A percentile compares a stretch with the other conserved stretches of the same genome.
These are phyloP conservation scores for Lethrus apterus DNA, from an alignment of 1,140 invertebrate species.

Conservation along the genomic window DNA sequence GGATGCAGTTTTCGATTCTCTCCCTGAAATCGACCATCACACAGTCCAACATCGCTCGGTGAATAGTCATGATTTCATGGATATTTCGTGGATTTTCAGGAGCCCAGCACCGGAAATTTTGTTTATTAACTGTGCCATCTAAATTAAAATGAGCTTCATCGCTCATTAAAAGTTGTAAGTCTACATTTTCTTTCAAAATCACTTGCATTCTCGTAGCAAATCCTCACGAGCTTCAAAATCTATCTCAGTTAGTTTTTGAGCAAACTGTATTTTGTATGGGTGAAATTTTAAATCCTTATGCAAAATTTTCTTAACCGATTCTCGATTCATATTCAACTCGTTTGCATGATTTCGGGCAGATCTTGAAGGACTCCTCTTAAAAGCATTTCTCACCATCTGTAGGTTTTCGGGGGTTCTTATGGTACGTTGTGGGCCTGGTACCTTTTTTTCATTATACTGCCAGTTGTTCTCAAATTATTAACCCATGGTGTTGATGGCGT, in stretches of 20 bases:
- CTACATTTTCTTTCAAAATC: constrained; percentile 9
- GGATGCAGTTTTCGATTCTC: constrained; percentile 10
- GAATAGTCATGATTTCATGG: no score
- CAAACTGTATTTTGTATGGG: constrained; percentile 8
- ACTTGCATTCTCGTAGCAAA: constrained; percentile 11
- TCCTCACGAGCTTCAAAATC: constrained; percentile 8
- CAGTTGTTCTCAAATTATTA: constrained; percentile 2
- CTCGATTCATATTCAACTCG: not conserved
- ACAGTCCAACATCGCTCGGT: constrained; percentile 14
- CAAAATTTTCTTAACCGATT: constrained; percentile 1
- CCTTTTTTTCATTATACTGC: not conserved
- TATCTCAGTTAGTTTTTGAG: constrained; percentile 4
- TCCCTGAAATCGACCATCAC: no score
- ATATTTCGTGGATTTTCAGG: constrained; percentile 29
- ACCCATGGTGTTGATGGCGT: constrained; percentile 2
- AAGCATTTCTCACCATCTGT: not conserved
- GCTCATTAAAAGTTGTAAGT: constrained; percentile 11
- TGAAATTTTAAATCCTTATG: not conserved
- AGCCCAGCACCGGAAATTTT: no score
- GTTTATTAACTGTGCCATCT: no score
- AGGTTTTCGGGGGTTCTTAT: constrained; percentile 11
- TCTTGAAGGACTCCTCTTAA: not conserved
- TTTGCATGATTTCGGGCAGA: constrained; percentile 9
- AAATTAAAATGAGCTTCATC: constrained; percentile 13
- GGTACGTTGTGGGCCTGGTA: constrained; percentile 8